These are phyloP conservation scores for Tursiops truncatus DNA, from an alignment of 2,113 vertebrate genomes.

Conservation along the genomic window DNA sequence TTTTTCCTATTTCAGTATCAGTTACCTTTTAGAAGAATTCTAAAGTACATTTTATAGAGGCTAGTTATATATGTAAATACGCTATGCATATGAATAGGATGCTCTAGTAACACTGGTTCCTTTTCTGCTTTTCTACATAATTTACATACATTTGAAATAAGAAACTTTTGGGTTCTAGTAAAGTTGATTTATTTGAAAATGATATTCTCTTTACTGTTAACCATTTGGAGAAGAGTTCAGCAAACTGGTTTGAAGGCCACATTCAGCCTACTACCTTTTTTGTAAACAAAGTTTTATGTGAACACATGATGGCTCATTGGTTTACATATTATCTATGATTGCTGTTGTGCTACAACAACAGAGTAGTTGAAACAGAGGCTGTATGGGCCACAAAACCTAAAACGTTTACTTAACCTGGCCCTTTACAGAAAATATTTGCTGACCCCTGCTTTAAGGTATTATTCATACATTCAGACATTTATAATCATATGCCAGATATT, in stretches of 20 bases:
- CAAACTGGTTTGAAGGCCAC: background rate
- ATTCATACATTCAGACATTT: background rate
- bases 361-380: background rate
- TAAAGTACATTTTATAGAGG: background rate
- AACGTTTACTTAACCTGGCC: background rate
- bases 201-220: background rate
- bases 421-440: conserved; percentile 24
- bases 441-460: background rate
- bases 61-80: background rate
- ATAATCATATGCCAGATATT: background rate
- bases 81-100: background rate
- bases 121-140: conserved; percentile 27
- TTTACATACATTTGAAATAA: conserved; percentile 14
- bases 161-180: background rate
- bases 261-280: background rate
- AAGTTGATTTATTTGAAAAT: conserved; percentile 23
- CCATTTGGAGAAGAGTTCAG: background rate
- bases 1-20: background rate
- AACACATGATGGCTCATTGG: background rate
- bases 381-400: background rate
- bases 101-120: background rate
- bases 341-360: background rate
- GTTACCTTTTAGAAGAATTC: conserved; percentile 19
- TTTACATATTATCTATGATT: background rate
- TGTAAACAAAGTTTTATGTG: conserved; percentile 50